Evolutionary conservation across 2,113 vertebrate species (phyloP), one percentile per base, ranked within the genome.

Genomic region (Eleginops maclovinus): DNA sequence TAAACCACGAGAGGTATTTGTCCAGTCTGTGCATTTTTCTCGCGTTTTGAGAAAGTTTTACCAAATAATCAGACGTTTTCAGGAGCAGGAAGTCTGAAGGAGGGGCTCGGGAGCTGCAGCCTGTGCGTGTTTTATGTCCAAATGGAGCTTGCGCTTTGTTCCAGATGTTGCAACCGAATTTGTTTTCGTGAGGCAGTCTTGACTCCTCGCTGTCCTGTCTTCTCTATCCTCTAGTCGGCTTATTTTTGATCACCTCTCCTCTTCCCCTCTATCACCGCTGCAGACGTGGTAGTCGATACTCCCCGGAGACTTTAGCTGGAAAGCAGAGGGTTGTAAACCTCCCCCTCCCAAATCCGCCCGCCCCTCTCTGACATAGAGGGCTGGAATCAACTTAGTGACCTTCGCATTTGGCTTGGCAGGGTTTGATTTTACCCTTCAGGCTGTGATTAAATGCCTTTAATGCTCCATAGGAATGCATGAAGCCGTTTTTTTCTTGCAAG

Each of bases 201-300:
- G 28, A 9, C 81, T 84, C 60, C 54, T 80, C 63, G 71, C 76
- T 72, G 72, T 71, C 67, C 61, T 62, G 56, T 73, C 61, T 58
- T 44, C 62, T 63, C 58, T 63, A 12, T 56, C 82, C 49, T 65
- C 1, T 49, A 9, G 13, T 65, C 72, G 71, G 47, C 47, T 88
- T 85, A 71, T 85, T 85, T n/a, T 63, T 64, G 83, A 82, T 84
- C 75, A 71, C 59, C 66, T 75, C 69, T 63, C 56, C 81, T 85
- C 71, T 79, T 64, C 67, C 69, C 64, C 73, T 76, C 83, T 81
- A 70, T 77, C 78, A 19, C 51, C 55, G 86, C 80, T 93, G 92
- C 92, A 90, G 90, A 94, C 93, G 93, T 95, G 94, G 91, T 94
- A 79, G 87, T 79, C 73, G 88, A 87, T 80, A 21, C 65, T 77